Base-by-base conservation (phyloP, 2,888 invertebrate species). In the Lasiommata megera region DNA sequence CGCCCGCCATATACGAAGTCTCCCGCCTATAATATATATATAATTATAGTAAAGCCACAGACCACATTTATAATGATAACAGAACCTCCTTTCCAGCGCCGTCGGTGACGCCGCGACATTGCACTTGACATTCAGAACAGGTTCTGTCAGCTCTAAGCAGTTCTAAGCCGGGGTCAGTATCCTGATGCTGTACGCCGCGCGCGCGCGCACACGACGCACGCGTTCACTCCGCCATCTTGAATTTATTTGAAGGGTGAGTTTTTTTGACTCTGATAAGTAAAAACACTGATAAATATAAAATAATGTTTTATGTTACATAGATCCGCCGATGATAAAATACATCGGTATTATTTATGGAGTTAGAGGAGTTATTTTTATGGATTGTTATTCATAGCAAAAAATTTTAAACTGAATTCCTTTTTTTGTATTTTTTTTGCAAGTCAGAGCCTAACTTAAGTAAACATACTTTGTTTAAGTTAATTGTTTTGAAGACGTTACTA, bases 181-280 rank as follows among this genome's bases (percentile, higher is more conserved):
- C 78, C 74, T 73, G 77, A 79, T 77, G 81, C 73, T 75, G 74
- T 34, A 23, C 23, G 64, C 67, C 73, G 76, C 72, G 67, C 77
- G 79, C 77, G 72, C 69, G 63, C 64, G 67, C 64, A 58, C 61
- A 46, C 56, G 36, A 63, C 65, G 66, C 69, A 65, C 69, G 68
- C 58, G 64, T 63, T 40, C 41, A 43, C 37, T 44, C 34, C 54
- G 16, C 43, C 43, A 43, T 53, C 43, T 53, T 53, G 34, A 53
- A 56, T 59, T 41, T 41, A 23, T 29, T 29, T 8, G 6, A 36
- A 44, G 11, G 53, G 53, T 53, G 12, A 43, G 53, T 53, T 18
- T 18, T 18, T 51, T 6, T n/a, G n/a, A n/a, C n/a, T n/a, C n/a
- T n/a, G n/a, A n/a, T n/a, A n/a, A n/a, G n/a, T n/a, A n/a, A n/a